Evolutionary conservation across 2,113 vertebrate genomes (phyloP).

Genomic region (Pelvicachromis taeniatus): DNA sequence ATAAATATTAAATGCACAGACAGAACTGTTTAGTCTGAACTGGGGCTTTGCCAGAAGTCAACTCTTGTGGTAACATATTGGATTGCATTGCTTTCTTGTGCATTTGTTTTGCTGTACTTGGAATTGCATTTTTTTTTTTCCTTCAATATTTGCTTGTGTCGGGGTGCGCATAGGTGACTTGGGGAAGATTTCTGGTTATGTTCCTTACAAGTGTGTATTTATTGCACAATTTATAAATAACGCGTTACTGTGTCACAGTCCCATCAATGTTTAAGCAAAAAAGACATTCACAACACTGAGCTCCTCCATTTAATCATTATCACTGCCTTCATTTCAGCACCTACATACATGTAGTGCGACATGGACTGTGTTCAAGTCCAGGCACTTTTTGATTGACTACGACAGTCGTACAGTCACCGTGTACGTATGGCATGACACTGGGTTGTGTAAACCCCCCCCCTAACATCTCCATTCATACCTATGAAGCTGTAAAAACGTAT

Average conservation of each 20-base stretch:
- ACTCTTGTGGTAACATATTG: not conserved
- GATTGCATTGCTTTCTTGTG: not conserved
- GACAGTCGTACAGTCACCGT: slow-evolving; percentile 35
- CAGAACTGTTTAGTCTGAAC: not conserved
- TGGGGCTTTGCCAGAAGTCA: not conserved
- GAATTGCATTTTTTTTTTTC: not conserved
- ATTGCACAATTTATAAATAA: not conserved
- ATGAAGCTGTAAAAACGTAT: not conserved
- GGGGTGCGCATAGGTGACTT: not conserved
- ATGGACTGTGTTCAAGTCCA: not conserved
- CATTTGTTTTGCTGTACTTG: not conserved
- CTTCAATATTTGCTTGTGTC: not conserved
- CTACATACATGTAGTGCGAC: not conserved
- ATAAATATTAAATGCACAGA: not conserved
- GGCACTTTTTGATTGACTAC: slow-evolving; percentile 38
- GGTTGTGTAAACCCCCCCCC: not conserved
- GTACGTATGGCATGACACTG: slow-evolving; percentile 40
- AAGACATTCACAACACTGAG: not conserved
- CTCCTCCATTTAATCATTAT: not conserved
- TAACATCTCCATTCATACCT: slow-evolving; percentile 11
- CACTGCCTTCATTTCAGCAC: not conserved
- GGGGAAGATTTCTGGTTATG: not conserved
- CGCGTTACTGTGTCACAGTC: not conserved
- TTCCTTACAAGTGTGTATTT: not conserved
- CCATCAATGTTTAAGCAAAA: not conserved